Evolutionary conservation across 2,888 invertebrate genomes (phyloP).

Genomic region (Diadegma fenestrale): DNA sequence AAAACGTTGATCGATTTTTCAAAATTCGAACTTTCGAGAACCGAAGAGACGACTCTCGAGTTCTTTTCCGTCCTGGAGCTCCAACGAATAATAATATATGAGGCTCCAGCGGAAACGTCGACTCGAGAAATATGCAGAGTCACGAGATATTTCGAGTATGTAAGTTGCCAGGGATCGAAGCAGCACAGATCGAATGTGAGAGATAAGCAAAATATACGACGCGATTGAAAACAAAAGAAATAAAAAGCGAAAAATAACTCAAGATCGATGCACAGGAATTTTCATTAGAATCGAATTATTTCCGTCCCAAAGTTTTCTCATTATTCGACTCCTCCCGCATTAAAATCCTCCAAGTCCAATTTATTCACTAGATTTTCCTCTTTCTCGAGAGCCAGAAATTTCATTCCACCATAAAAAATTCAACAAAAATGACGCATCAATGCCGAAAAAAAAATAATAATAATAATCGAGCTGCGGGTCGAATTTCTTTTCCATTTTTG

Average conservation of each 20-base stretch:
- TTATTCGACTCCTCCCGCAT: neutral
- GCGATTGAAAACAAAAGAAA: constrained; percentile 28
- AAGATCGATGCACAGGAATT: constrained; percentile 8
- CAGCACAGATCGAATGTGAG: constrained; percentile 23
- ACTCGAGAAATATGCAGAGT: constrained; percentile 9
- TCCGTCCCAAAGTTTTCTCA: neutral
- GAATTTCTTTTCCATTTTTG: neutral
- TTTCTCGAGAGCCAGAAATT: too few species aligned
- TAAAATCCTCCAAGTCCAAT: too few species aligned
- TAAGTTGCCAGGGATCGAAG: neutral
- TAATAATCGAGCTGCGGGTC: neutral
- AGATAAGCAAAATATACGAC: constrained; percentile 24
- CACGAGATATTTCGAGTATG: constrained; percentile 30
- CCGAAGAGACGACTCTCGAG: neutral
- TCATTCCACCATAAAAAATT: too few species aligned
- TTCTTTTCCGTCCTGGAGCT: constrained; percentile 8
- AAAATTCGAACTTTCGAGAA: neutral
- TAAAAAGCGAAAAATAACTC: neutral
- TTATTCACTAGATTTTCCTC: too few species aligned
- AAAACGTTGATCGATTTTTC: too few species aligned
- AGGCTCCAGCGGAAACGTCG: constrained; percentile 43
- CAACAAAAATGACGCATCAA: too few species aligned
- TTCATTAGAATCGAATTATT: constrained; percentile 1
- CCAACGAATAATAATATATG: constrained; percentile 47
- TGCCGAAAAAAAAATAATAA: too few species aligned